Evolutionary conservation across 2,888 invertebrate species (phyloP).

Genomic region (Bombyx huttoni): DNA sequence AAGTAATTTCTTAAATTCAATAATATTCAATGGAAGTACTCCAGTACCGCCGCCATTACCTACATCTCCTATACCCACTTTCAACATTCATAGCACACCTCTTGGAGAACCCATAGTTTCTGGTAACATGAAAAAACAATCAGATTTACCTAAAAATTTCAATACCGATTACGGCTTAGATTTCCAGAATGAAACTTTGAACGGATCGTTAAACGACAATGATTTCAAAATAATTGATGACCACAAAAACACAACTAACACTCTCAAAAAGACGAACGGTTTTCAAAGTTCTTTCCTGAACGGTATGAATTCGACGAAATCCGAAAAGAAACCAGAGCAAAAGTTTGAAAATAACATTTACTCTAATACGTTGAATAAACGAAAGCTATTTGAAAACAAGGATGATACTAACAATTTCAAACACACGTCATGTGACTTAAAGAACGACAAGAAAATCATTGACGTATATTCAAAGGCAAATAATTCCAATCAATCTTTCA

Average conservation of each 20-base stretch:
- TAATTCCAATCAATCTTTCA: slow-evolving; percentile 1
- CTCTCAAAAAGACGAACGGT: slow-evolving; percentile 32
- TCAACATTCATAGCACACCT: slow-evolving; percentile 36
- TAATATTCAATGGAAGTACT: slow-evolving; percentile 20
- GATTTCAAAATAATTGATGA: slow-evolving; percentile 39
- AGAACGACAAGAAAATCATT: slow-evolving; percentile 23
- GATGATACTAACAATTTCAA: slow-evolving; percentile 23
- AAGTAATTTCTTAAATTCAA: slow-evolving; percentile 11
- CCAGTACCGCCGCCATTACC: slow-evolving; percentile 55
- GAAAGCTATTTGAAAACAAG: slow-evolving; percentile 49
- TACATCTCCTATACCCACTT: slow-evolving; percentile 48
- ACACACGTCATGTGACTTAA: slow-evolving; percentile 17
- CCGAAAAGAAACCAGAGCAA: slow-evolving; percentile 27
- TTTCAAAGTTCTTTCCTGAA: slow-evolving; percentile 40
- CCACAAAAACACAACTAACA: slow-evolving; percentile 38
- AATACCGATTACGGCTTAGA: slow-evolving; percentile 19
- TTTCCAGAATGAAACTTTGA: slow-evolving; percentile 20
- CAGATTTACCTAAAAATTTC: slow-evolving; percentile 28
- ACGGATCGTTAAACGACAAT: slow-evolving; percentile 33
- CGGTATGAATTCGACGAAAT: slow-evolving; percentile 30
- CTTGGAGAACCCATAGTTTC: slow-evolving; percentile 19
- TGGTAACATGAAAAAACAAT: slow-evolving; percentile 22
- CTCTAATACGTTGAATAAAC: slow-evolving; percentile 50
- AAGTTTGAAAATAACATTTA: slow-evolving; percentile 32
- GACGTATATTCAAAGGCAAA: slow-evolving; percentile 14